Evolutionary conservation across 1,140 invertebrate species (phyloP), one percentile per base, ranked within the genome.

Genomic region (Harpegnathos saltator): DNA sequence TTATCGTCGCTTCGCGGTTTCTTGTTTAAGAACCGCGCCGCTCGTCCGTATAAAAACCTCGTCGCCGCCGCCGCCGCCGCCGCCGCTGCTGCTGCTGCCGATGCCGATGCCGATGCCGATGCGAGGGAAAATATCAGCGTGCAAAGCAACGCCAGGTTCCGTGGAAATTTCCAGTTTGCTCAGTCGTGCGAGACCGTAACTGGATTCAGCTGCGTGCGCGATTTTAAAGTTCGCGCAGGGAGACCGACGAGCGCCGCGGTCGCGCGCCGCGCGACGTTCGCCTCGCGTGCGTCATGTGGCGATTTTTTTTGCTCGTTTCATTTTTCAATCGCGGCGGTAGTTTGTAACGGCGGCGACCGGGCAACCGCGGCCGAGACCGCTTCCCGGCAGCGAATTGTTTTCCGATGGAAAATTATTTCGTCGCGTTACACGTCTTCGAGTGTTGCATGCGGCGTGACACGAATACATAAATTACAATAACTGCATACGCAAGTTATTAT

Each of bases 111-210:
- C 38, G 38, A 3, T 9, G 7, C 29, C 61, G 75, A 58, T 48
- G 75, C 75, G 54, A 71, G 52, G 75, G 75, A 80, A 80, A 80
- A 80, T 80, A 80, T 80, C 75, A 71, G 52, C 65, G 75, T 58
- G 75, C 75, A 58, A 58, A 80, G 65, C 75, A 78, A 69, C 73
- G 61, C 59, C 63, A 68, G 63, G 75, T 78, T 83, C 74, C 83
- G 38, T 89, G 84, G 80, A 89, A 89, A 88, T 88, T 88, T 89
- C 87, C 87, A 88, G 73, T 85, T 88, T 85, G 83, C 19, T 89
- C 78, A 83, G 63, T 63, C 71, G 44, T 72, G 87, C 80, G 69
- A 73, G 56, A 89, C 78, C 69, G 68, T 83, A 85, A 89, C 86
- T 59, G 86, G 84, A 89, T 88, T 83, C 80, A 73, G 83, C 62